phyloP scores from a whole-genome alignment of 2,113 vertebrate species.

The Cottus gobio region DNA sequence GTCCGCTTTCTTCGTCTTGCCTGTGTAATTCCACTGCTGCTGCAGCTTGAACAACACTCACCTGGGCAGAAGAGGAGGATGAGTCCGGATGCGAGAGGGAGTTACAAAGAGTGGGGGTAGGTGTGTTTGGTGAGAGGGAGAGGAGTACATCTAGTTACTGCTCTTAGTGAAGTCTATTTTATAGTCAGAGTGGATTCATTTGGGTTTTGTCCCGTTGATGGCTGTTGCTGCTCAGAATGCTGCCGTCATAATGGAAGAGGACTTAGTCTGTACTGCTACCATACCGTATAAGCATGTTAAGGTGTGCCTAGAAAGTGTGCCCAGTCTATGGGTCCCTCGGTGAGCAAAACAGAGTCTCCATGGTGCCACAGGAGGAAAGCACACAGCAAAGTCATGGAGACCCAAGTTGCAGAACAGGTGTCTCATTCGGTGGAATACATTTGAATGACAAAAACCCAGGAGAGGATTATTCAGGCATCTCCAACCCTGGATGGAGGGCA shows the following conservation, averaged over 20 bases:
- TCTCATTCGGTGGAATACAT: constrained; percentile 77
- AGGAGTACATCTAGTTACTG: constrained; percentile 45
- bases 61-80: constrained; percentile 78
- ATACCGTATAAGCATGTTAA: constrained; percentile 4
- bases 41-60: constrained; percentile 78
- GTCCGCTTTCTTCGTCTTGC: constrained; percentile 84
- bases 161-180: constrained; percentile 58
- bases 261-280: constrained; percentile 1
- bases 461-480: constrained; percentile 76
- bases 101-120: constrained; percentile 52
- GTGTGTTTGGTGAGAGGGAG: constrained; percentile 54
- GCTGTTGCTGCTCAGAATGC: constrained; percentile 28
- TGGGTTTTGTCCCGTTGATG: constrained; percentile 37
- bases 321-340: background rate
- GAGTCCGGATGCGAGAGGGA: constrained; percentile 56
- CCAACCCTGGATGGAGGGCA: constrained; percentile 68
- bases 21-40: constrained; percentile 80
- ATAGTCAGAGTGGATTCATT: constrained; percentile 49
- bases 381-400: constrained; percentile 47
- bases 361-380: constrained; percentile 28
- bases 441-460: constrained; percentile 79
- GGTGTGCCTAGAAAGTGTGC: constrained; percentile 44
- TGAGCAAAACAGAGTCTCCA: constrained; percentile 6
- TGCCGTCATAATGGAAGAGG: constrained; percentile 12
- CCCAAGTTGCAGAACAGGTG: constrained; percentile 73